Evolutionary conservation across 1,140 invertebrate genomes (phyloP).

Genomic region (Papilio machaon): DNA sequence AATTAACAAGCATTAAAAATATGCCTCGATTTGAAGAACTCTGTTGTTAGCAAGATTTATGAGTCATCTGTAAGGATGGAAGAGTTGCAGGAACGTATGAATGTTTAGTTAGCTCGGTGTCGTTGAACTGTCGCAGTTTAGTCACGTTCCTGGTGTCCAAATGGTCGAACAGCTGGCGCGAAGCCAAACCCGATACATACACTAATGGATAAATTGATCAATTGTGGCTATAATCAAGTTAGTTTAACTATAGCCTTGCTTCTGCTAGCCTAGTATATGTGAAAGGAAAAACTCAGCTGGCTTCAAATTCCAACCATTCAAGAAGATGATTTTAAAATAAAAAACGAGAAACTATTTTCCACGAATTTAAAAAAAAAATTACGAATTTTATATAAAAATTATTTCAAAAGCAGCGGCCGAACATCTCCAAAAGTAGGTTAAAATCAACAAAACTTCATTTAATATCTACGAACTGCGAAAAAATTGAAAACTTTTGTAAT

Average conservation of each 20-base stretch:
- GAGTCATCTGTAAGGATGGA: background rate
- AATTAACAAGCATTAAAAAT: too few species aligned
- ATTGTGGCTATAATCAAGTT: slow-evolving; percentile 23
- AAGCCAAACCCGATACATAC: slow-evolving; percentile 8
- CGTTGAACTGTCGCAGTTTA: slow-evolving; percentile 22
- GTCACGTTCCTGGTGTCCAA: slow-evolving; percentile 18
- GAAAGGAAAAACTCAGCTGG: background rate
- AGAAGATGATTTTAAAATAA: too few species aligned
- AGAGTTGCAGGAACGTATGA: background rate
- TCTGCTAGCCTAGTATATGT: slow-evolving; percentile 14
- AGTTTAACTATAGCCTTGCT: slow-evolving; percentile 22
- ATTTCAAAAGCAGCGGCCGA: background rate
- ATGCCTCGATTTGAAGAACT: background rate
- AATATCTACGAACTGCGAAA: slow-evolving; percentile 1
- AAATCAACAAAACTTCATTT: slow-evolving; percentile 19
- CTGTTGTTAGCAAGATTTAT: background rate
- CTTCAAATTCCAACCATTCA: too few species aligned
- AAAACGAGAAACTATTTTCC: too few species aligned
- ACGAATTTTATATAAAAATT: too few species aligned
- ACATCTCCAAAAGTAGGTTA: background rate
- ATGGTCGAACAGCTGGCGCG: slow-evolving; percentile 19
- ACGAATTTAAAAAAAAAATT: too few species aligned
- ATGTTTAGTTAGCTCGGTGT: background rate
- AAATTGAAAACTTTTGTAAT: slow-evolving; percentile 32
- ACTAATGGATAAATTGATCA: slow-evolving; percentile 28